phyloP scores from a whole-genome alignment of 2,888 invertebrate species.

The Helicoverpa assulta region DNA sequence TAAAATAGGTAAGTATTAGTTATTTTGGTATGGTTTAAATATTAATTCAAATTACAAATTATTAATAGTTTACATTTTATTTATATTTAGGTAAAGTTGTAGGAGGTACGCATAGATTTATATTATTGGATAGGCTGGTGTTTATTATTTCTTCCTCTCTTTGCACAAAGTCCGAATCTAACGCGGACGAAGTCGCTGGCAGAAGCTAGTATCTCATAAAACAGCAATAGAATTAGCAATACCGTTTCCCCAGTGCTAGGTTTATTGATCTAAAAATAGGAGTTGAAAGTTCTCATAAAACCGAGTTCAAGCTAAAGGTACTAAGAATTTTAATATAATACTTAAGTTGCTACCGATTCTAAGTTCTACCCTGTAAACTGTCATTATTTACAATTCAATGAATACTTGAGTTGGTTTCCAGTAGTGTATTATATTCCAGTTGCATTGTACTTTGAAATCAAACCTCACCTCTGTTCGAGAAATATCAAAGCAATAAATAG shows the following conservation, averaged over 20 bases:
- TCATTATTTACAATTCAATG: conserved; percentile 33
- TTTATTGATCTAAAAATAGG: conserved; percentile 31
- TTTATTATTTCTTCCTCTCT: too few relatives aligned
- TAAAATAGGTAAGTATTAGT: too few relatives aligned
- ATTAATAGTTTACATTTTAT: too few relatives aligned
- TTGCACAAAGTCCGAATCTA: too few relatives aligned
- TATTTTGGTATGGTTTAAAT: too few relatives aligned
- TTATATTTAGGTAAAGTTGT: too few relatives aligned
- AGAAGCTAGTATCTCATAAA: conserved; percentile 9
- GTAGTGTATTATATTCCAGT: conserved; percentile 4
- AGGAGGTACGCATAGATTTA: too few relatives aligned
- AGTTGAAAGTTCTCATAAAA: conserved; percentile 36
- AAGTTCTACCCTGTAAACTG: conserved; percentile 2
- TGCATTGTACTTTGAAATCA: conserved; percentile 28
- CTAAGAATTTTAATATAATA: conserved; percentile 18
- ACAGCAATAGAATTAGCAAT: conserved; percentile 2
- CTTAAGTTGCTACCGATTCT: neutral
- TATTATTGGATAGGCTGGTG: too few relatives aligned
- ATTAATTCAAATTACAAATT: too few relatives aligned
- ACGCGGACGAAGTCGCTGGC: too few relatives aligned
- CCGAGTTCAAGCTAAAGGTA: conserved; percentile 9
- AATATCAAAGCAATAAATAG: conserved; percentile 35
- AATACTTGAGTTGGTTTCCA: conserved; percentile 23
- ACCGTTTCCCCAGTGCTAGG: conserved; percentile 4
- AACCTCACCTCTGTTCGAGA: neutral